Evolutionary conservation across 2,888 invertebrate genomes (phyloP), one percentile per base, ranked within the genome.

Genomic region (Cynaeus angustus): DNA sequence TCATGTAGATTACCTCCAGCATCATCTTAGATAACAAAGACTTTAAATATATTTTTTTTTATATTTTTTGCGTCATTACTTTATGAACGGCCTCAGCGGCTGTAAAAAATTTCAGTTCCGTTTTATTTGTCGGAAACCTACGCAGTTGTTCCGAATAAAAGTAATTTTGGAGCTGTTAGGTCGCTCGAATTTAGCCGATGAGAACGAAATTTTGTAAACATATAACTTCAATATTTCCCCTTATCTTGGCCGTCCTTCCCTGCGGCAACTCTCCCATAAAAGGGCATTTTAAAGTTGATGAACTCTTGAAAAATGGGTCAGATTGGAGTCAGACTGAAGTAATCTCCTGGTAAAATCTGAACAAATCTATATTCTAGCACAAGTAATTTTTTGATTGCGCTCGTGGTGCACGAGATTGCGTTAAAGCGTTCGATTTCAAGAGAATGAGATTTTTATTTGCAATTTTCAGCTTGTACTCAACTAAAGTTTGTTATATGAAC

Each of bases 261-360:
- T 41, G 14, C 10, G 12, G 56, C 56, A 13, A 26, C 10, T 41
- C 43, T 12, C 56, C 26, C 50, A 13, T 50, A 50, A 50, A 50
- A 12, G 38, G 16, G 13, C 38, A 38, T 38, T 55, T 56, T 56
- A 56, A 56, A 56, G 56, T 56, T 56, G 56, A 56, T 56, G 41
- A 56, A 56, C 56, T 56, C 41, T 56, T 43, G 21, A 56, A 55
- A 43, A 56, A 56, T 43, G 56, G 53, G 53, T 53, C 53, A 53
- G 28, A 50, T 50, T 50, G 13, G 56, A 37, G 53, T 53, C 53
- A 53, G 28, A 50, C 28, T 50, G 13, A 26, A 16, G 12, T 46
- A 46, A 46, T 46, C 46, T 16, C 5, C 16, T 16, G 8, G 13
- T n/a, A 12, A 12, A 3, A 41, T 41, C 41, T 41, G 52, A n/a